Evolutionary conservation across 1,140 invertebrate species (phyloP).

Genomic region (Fopius arisanus): DNA sequence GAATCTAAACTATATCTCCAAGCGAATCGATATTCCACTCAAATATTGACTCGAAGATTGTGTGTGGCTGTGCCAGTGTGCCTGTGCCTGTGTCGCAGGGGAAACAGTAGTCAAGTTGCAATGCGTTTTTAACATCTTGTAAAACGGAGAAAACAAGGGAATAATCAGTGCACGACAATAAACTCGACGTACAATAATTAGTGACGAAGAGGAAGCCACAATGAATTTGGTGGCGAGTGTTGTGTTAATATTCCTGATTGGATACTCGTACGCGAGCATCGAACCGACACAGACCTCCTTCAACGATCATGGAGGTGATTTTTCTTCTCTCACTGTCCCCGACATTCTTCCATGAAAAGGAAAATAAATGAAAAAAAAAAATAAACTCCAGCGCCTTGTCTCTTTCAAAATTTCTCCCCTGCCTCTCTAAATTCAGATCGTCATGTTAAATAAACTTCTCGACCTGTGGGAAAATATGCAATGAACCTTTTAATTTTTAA

Average conservation of each 20-base stretch:
- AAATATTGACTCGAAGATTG: conserved; percentile 62
- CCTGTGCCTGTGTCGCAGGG: conserved; percentile 46
- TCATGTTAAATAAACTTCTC: no score
- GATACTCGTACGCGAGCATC: conserved; percentile 51
- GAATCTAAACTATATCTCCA: conserved; percentile 45
- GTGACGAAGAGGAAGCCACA: background rate
- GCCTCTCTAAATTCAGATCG: no score
- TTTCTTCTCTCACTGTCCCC: conserved; percentile 37
- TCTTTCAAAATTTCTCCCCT: no score
- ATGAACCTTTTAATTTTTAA: background rate
- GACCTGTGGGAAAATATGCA: background rate
- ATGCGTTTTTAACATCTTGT: conserved; percentile 43
- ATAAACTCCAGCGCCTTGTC: no score
- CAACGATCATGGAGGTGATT: conserved; percentile 63
- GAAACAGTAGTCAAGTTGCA: conserved; percentile 40
- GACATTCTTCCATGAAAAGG: no score
- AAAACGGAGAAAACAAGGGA: background rate
- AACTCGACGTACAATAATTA: background rate
- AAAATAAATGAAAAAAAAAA: no score
- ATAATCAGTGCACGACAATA: background rate
- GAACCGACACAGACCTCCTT: conserved; percentile 55
- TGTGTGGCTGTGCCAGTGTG: conserved; percentile 31
- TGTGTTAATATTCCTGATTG: conserved; percentile 49
- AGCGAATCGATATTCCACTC: conserved; percentile 62
- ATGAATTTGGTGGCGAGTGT: conserved; percentile 24